A percentile compares a stretch with the other conserved stretches of the same genome.
Conservation (phyloP, 1,140 invertebrate genomes). For the Drosophila pandora region DNA sequence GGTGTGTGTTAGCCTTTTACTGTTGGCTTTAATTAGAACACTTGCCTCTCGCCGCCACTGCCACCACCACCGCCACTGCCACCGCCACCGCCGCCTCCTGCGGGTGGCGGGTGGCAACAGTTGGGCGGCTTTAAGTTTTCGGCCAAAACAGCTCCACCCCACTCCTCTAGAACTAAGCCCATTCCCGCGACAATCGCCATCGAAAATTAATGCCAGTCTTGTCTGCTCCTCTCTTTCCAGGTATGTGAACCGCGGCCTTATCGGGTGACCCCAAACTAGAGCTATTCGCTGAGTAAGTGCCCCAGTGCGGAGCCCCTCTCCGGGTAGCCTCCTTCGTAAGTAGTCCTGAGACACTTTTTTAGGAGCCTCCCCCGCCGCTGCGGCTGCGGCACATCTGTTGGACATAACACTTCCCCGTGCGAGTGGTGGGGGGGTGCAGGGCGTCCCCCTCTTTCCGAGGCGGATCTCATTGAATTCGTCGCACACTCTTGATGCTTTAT, state of each 20-base stretch:
- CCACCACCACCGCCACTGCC: not conserved
- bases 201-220: not conserved
- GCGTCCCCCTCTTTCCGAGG: slow-evolving; percentile 6
- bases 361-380: slow-evolving; percentile 2
- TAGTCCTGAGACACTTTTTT: slow-evolving; percentile 11
- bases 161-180: not conserved
- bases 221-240: slow-evolving; percentile 20
- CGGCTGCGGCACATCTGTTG: slow-evolving; percentile 48
- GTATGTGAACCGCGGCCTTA: slow-evolving; percentile 19
- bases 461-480: slow-evolving; percentile 50
- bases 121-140: slow-evolving; percentile 68
- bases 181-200: not conserved
- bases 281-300: slow-evolving; percentile 1
- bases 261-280: not conserved
- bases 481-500: slow-evolving; percentile 25
- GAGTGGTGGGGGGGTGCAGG: not conserved
- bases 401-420: slow-evolving; percentile 38
- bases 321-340: not conserved
- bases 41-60: slow-evolving; percentile 48
- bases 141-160: not conserved
- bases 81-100: slow-evolving; percentile 2
- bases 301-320: not conserved
- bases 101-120: slow-evolving; percentile 65
- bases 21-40: slow-evolving; percentile 80
- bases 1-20: slow-evolving; percentile 58